Percentiles rank a stretch among this genome's conserved stretches.
These are phyloP conservation scores for Nesoenas mayeri DNA, from an alignment of 2,113 vertebrate genomes.

Conservation along the genomic window DNA sequence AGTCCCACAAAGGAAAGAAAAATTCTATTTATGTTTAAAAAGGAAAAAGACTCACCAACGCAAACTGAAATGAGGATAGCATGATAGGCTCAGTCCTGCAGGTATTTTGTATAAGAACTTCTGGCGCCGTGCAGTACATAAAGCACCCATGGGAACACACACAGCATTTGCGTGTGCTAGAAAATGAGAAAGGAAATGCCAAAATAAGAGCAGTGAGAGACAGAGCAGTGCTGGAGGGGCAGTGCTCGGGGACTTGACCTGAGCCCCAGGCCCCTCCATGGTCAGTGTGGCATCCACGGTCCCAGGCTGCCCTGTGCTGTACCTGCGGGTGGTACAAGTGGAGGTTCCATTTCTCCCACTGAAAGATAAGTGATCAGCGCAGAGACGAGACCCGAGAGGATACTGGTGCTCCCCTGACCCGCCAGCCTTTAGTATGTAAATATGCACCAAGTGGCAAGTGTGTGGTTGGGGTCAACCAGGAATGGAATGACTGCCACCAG, in stretches of 20 bases:
- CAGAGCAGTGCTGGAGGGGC: background rate
- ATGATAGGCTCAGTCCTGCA: background rate
- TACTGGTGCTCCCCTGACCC: background rate
- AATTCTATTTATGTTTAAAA: background rate
- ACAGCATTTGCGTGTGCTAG: background rate
- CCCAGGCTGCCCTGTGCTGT: background rate
- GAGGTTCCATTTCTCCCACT: background rate
- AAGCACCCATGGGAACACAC: background rate
- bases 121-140: background rate
- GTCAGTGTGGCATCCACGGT: background rate
- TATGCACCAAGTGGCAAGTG: accelerated
- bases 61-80: background rate
- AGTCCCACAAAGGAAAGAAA: background rate
- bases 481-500: background rate
- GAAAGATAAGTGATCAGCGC: background rate
- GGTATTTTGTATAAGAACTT: background rate
- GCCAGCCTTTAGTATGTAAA: background rate
- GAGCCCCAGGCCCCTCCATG: background rate
- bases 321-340: background rate
- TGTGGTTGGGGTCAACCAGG: background rate
- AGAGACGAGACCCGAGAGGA: background rate
- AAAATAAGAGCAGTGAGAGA: background rate
- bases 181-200: background rate
- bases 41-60: background rate
- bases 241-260: background rate